A percentile compares a stretch with the other conserved stretches of the same genome.
These are phyloP conservation scores for Psittacus erithacus DNA, from an alignment of 2,113 vertebrate genomes.

Conservation along the genomic window DNA sequence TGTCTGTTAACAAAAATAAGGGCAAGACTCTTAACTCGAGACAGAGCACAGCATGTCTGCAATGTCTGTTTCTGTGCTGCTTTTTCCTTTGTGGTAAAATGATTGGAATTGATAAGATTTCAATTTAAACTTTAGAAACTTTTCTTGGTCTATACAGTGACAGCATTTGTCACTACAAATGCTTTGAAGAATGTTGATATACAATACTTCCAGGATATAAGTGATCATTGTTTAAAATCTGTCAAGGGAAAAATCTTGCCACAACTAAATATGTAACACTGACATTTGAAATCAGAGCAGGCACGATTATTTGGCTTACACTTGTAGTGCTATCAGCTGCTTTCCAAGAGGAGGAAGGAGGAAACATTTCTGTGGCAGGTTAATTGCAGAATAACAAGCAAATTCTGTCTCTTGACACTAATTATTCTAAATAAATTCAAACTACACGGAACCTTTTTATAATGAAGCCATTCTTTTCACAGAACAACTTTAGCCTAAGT, in stretches of 20 bases:
- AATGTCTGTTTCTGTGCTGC: neutral
- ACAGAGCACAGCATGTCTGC: neutral
- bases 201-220: conserved; percentile 61
- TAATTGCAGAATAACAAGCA: conserved; percentile 51
- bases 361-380: conserved; percentile 39
- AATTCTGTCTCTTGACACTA: conserved; percentile 26
- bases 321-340: conserved; percentile 32
- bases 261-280: conserved; percentile 30
- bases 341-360: neutral
- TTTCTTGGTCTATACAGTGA: conserved; percentile 6
- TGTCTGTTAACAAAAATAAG: neutral
- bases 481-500: neutral
- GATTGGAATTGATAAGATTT: conserved; percentile 41
- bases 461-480: conserved; percentile 39
- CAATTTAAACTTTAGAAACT: conserved; percentile 50
- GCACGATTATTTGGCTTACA: neutral
- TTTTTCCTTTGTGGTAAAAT: neutral
- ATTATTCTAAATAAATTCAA: conserved; percentile 52
- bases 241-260: conserved; percentile 45
- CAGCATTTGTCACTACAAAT: conserved; percentile 54
- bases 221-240: conserved; percentile 64
- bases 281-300: conserved; percentile 52
- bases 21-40: neutral
- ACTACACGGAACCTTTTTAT: neutral
- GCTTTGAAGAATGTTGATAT: conserved; percentile 43